These are phyloP conservation scores for Alouatta palliata DNA, from an alignment of 2,113 vertebrate genomes.

Conservation along the genomic window DNA sequence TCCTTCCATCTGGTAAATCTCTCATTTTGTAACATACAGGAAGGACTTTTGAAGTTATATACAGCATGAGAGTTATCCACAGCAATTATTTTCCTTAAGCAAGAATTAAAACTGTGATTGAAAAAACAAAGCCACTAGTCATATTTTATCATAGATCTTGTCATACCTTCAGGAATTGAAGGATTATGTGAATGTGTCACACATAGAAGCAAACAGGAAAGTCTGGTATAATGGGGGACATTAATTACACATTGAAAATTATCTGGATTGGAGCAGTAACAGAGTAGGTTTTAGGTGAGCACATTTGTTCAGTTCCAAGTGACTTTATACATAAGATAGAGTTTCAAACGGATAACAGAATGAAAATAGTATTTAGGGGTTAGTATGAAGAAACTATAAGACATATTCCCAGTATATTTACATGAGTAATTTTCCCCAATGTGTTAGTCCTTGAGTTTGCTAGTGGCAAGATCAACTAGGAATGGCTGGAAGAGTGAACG, in stretches of 20 bases:
- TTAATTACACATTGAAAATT: not conserved
- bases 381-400: constrained; percentile 10
- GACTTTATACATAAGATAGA: not conserved
- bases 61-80: constrained; percentile 11
- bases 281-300: not conserved
- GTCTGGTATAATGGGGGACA: not conserved
- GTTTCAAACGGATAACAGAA: not conserved
- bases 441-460: not conserved
- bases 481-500: not conserved
- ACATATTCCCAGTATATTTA: not conserved
- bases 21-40: constrained; percentile 44
- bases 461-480: not conserved
- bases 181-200: constrained; percentile 49
- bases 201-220: constrained; percentile 46
- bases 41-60: constrained; percentile 40
- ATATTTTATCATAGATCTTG: constrained; percentile 56
- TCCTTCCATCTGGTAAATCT: not conserved
- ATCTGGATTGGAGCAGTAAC: not conserved
- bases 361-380: not conserved
- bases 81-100: constrained; percentile 44
- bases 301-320: not conserved
- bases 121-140: constrained; percentile 58
- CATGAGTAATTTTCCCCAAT: not conserved
- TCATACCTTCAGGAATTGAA: constrained; percentile 58
- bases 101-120: constrained; percentile 40